These are phyloP conservation scores for Oncopodura yosiiana DNA, from an alignment of 1,140 invertebrate species.

Conservation along the genomic window DNA sequence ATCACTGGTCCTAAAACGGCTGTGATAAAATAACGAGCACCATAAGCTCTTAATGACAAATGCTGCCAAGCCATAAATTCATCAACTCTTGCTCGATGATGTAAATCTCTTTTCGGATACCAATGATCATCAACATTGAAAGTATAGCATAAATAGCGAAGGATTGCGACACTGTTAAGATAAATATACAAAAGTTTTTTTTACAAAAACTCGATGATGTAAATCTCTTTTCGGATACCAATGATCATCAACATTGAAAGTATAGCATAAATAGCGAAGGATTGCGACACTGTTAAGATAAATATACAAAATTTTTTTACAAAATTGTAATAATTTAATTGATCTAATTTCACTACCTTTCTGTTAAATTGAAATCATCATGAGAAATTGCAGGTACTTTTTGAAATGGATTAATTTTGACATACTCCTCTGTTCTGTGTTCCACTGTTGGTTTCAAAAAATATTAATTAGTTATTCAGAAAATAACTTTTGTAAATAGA, in stretches of 20 bases:
- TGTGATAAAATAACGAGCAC: conserved; percentile 56
- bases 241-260: neutral
- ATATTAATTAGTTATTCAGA: conserved; percentile 4
- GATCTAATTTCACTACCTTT: conserved; percentile 70
- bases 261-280: conserved; percentile 39
- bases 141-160: conserved; percentile 51
- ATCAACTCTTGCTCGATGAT: conserved; percentile 61
- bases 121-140: conserved; percentile 51
- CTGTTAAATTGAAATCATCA: conserved; percentile 61
- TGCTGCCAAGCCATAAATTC: conserved; percentile 86
- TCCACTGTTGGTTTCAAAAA: conserved; percentile 49
- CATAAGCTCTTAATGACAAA: conserved; percentile 54
- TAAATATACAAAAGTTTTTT: neutral
- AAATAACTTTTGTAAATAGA: neutral
- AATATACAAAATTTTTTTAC: neutral
- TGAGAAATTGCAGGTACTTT: conserved; percentile 70
- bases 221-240: neutral
- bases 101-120: conserved; percentile 61
- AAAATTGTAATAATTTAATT: no score
- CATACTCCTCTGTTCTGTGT: conserved; percentile 59
- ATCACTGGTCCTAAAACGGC: conserved; percentile 40
- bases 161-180: conserved; percentile 56
- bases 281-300: conserved; percentile 56
- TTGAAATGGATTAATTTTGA: conserved; percentile 60
- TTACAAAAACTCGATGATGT: no score